Conservation (phyloP, 1,140 invertebrate genomes). For the Gryon sp. region DNA sequence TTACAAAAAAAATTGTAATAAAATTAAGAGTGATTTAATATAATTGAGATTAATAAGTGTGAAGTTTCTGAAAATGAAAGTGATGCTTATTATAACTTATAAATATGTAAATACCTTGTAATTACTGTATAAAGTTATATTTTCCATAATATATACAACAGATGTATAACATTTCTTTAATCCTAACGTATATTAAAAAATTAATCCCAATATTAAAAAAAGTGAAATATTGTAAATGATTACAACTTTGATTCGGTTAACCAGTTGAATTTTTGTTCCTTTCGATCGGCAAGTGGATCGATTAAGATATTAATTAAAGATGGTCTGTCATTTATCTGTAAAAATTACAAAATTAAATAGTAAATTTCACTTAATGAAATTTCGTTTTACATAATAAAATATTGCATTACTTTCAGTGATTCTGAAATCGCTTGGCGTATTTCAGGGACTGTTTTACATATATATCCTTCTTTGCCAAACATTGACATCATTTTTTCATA, state of each 20-base stretch:
- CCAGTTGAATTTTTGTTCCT: constrained; percentile 94
- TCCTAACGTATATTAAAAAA: constrained; percentile 2
- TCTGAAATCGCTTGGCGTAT: constrained; percentile 85
- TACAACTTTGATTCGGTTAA: constrained; percentile 90
- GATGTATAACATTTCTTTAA: constrained; percentile 9
- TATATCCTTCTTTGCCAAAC: constrained; percentile 89
- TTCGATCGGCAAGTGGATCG: constrained; percentile 91
- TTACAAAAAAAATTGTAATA: no score
- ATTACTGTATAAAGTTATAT: constrained; percentile 35
- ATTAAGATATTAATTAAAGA: constrained; percentile 96
- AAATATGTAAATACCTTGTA: constrained; percentile 29
- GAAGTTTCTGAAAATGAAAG: no score
- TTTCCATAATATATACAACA: constrained; percentile 36
- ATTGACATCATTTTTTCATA: constrained; percentile 95
- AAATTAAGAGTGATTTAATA: no score
- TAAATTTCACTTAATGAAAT: background rate
- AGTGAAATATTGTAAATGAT: constrained; percentile 8
- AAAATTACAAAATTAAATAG: constrained; percentile 16
- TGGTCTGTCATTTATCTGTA: constrained; percentile 84
- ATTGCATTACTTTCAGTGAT: constrained; percentile 81
- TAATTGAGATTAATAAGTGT: no score
- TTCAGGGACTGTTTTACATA: constrained; percentile 88
- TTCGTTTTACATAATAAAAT: background rate
- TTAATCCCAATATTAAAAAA: background rate
- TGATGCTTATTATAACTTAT: no score